A percentile compares a stretch with the other conserved stretches of the same genome.
Conservation (phyloP, 2,797 vertebrate genomes). For the Nothura maculosa region DNA sequence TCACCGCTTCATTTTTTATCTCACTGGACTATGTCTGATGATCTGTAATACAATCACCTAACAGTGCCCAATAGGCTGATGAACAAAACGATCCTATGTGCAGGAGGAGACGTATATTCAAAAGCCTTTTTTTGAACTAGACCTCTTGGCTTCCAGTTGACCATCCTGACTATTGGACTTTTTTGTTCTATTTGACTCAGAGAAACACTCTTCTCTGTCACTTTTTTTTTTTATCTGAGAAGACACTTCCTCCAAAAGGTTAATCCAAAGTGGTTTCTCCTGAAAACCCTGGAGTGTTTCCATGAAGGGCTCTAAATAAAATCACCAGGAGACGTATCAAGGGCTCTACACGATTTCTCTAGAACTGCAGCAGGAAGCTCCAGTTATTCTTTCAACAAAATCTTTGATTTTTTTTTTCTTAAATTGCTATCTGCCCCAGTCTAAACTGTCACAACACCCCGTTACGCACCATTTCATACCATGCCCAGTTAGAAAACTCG, state of each 20-base stretch:
- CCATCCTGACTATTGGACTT: background rate
- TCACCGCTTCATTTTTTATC: rapidly evolving
- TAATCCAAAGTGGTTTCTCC: background rate
- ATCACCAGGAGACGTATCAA: background rate
- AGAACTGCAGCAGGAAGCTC: background rate
- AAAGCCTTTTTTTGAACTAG: background rate
- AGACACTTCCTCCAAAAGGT: background rate
- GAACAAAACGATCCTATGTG: background rate
- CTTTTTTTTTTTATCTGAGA: background rate
- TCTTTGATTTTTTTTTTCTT: background rate
- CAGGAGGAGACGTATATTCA: background rate
- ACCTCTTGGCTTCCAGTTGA: background rate
- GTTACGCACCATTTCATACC: background rate
- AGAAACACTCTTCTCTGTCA: background rate
- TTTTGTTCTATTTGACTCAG: background rate
- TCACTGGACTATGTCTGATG: background rate
- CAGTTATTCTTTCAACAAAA: background rate
- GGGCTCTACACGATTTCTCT: background rate
- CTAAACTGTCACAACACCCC: background rate
- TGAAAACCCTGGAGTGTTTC: background rate
- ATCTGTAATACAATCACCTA: background rate
- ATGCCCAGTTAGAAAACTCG: background rate
- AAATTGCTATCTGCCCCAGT: background rate
- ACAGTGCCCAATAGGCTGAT: background rate
- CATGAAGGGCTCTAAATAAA: background rate